Percentiles rank a stretch among this genome's conserved stretches.
Conservation (phyloP, 2,113 vertebrate genomes). For the Anarhynchus alexandrinus region DNA sequence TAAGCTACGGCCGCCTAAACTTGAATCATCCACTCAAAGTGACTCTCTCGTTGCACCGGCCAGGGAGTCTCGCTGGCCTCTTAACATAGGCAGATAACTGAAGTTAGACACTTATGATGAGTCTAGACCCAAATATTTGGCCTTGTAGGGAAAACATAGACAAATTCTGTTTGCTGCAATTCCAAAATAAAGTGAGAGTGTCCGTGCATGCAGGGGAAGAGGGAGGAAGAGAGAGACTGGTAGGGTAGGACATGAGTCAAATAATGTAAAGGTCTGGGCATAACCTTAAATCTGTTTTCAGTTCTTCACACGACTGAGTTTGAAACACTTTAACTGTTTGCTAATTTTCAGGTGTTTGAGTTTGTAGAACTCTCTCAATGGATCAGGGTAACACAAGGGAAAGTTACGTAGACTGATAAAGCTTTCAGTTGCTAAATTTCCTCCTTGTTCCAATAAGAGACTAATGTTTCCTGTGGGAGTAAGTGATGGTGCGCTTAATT, state of each 20-base stretch:
- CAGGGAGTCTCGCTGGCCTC: neutral
- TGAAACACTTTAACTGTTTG: neutral
- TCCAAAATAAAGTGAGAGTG: neutral
- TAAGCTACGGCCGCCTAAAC: neutral
- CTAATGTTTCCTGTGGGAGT: neutral
- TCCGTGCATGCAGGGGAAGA: neutral
- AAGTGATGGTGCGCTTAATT: neutral
- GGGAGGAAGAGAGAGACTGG: neutral
- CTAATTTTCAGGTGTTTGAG: neutral
- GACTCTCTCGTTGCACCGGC: too few relatives aligned
- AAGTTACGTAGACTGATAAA: neutral
- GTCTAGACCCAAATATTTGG: neutral
- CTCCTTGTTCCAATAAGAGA: neutral
- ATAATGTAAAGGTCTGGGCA: neutral
- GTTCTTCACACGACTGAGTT: neutral
- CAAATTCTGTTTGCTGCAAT: neutral
- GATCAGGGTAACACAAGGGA: neutral
- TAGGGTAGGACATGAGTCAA: neutral
- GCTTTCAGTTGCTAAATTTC: neutral
- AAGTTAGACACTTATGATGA: neutral
- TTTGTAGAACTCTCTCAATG: neutral
- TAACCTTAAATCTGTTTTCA: neutral
- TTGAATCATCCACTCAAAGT: neutral
- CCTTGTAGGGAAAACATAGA: neutral
- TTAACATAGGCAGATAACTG: neutral